These are phyloP conservation scores for Carcina quercana DNA, from an alignment of 2,888 invertebrate genomes.

Conservation along the genomic window DNA sequence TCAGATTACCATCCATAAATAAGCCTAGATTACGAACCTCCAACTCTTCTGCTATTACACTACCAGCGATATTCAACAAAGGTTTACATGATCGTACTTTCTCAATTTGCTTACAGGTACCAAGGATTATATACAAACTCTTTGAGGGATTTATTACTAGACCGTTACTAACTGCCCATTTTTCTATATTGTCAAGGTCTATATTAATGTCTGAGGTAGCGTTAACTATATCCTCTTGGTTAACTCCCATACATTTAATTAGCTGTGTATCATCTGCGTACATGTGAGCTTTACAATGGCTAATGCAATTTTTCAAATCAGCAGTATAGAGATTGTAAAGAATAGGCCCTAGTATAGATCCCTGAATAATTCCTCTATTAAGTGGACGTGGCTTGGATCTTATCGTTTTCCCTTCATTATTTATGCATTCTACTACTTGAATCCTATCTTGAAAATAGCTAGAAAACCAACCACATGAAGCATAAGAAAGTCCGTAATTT, in stretches of 20 bases:
- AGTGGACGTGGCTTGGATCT: not conserved
- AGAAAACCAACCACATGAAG: not conserved
- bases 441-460: slow-evolving; percentile 1
- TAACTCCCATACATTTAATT: not conserved
- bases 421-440: slow-evolving; percentile 1
- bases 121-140: not conserved
- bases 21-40: not conserved
- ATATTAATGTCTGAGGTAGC: not conserved
- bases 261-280: slow-evolving; percentile 2
- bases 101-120: not conserved
- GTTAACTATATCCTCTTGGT: not conserved
- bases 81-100: not conserved
- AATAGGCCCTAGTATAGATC: slow-evolving; percentile 2
- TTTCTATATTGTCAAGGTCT: not conserved
- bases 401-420: not conserved
- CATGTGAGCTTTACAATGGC: not conserved
- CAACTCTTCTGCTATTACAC: not conserved
- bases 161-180: slow-evolving; percentile 2
- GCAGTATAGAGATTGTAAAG: not conserved
- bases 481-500: slow-evolving; percentile 1
- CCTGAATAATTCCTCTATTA: slow-evolving; percentile 1
- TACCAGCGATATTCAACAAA: not conserved
- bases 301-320: not conserved
- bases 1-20: not conserved
- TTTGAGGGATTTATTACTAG: slow-evolving; percentile 2